A percentile compares a stretch with the other conserved stretches of the same genome.
phyloP scores from a whole-genome alignment of 2,113 vertebrate species.

The Puma concolor region DNA sequence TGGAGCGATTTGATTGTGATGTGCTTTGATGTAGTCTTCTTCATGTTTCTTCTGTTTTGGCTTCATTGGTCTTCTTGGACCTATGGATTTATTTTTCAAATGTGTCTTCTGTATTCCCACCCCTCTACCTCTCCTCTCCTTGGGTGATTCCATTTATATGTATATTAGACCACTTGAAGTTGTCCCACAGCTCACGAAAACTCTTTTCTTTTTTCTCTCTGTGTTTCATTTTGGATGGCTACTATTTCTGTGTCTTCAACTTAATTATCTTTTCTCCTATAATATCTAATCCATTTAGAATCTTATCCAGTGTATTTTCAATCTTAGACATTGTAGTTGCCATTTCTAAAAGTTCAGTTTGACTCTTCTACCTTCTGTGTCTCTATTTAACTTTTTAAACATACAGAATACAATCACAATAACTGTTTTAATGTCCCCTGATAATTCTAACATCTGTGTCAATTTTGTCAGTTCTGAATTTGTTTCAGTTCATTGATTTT shows the following conservation, averaged over 20 bases:
- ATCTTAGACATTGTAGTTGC: neutral
- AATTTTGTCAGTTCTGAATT: neutral
- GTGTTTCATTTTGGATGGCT: neutral
- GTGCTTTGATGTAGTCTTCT: neutral
- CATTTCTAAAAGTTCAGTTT: neutral
- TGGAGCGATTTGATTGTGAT: neutral
- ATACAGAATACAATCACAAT: neutral
- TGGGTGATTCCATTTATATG: neutral
- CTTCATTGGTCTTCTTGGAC: neutral
- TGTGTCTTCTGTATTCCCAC: neutral
- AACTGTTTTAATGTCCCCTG: neutral
- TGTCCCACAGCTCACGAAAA: neutral
- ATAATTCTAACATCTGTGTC: neutral
- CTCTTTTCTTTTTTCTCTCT: neutral
- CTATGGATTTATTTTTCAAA: neutral
- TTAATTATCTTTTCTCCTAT: neutral
- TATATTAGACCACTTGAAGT: neutral
- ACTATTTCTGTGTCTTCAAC: neutral
- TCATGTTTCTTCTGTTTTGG: neutral
- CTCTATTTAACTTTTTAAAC: neutral
- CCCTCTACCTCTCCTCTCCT: neutral
- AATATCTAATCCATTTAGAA: neutral
- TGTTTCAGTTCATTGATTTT: neutral
- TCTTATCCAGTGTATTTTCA: neutral
- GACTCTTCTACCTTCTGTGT: neutral